phyloP scores from a whole-genome alignment of 2,888 invertebrate genomes.

The Eupithecia subumbrata region DNA sequence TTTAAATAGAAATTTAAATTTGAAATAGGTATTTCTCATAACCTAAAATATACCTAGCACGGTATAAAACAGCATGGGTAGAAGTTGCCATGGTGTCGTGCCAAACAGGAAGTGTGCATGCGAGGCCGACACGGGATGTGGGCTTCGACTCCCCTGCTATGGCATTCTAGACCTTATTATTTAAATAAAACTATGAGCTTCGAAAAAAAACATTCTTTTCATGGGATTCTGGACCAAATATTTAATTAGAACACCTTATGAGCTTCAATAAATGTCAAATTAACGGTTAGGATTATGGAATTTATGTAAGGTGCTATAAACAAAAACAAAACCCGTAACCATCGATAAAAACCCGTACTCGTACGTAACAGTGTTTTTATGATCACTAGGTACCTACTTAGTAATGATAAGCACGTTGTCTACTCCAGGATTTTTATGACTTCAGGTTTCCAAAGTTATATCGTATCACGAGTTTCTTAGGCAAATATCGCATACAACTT shows the following conservation, averaged over 20 bases:
- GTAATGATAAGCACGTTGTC: background rate
- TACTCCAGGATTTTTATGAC: background rate
- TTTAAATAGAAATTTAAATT: background rate
- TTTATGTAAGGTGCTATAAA: background rate
- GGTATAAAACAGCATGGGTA: constrained; percentile 55
- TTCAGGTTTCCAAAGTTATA: constrained; percentile 10
- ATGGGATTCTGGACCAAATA: background rate
- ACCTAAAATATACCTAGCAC: constrained; percentile 37
- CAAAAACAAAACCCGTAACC: too few relatives aligned
- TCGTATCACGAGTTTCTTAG: background rate
- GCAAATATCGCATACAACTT: background rate
- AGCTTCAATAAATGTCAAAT: background rate
- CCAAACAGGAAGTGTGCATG: constrained; percentile 81
- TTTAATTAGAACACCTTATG: background rate
- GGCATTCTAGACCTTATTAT: constrained; percentile 68
- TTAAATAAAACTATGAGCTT: constrained; percentile 36
- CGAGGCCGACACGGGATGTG: constrained; percentile 73
- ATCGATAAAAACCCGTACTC: background rate
- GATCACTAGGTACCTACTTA: too few relatives aligned
- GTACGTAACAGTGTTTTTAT: too few relatives aligned
- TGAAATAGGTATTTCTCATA: background rate
- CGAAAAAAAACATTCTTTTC: background rate
- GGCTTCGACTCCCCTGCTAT: constrained; percentile 72
- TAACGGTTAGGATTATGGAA: background rate
- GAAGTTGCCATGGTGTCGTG: constrained; percentile 78